Base-by-base conservation (phyloP, 1,140 invertebrate genomes). In the Aporrectodea caliginosa region DNA sequence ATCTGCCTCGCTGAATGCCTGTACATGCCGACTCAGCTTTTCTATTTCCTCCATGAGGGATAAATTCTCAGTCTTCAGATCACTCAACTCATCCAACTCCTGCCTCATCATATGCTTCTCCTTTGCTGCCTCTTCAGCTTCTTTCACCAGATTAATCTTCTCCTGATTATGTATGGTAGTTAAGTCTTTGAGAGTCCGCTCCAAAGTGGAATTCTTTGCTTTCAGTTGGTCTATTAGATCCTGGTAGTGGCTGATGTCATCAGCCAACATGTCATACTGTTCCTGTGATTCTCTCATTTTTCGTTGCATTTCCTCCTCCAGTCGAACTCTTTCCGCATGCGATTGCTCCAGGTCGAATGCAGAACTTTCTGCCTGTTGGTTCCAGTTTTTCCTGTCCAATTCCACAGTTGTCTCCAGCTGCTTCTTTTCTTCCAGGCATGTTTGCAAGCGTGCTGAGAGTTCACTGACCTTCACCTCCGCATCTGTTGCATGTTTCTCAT, bases 201-300 rank as follows among this genome's bases (percentile, higher is more conserved):
- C 43, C 43, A 58, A 58, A 58, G 43, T 58, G 22, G 22, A 58
- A 58, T 58, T 58, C 43, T 58, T 58, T 58, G 43, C 43, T 58
- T 58, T 58, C 6, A 58, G 43, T 58, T 58, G 43, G 22, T 58
- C 43, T 58, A 58, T 22, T 12, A 58, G 43, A 58, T 58, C 43
- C 43, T 58, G 43, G 43, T 58, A 58, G 22, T 58, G 43, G 22
- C 22, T 6, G 6, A 58, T 58, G 43, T 58, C 43, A 58, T 58
- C 43, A 58, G 43, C 43, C 43, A 58, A 58, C 43, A 58, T 58
- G 43, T 58, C 43, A 58, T 58, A 58, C 43, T 58, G 43, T 58
- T 58, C 43, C 6, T 6, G 22, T 58, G 43, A 58, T 22, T 58
- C 43, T 12, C 43, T 58, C 6, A 22, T 12, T 58, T 58, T 58